phyloP scores from a whole-genome alignment of 2,113 vertebrate genomes.

The Forbesichthys agassizii region DNA sequence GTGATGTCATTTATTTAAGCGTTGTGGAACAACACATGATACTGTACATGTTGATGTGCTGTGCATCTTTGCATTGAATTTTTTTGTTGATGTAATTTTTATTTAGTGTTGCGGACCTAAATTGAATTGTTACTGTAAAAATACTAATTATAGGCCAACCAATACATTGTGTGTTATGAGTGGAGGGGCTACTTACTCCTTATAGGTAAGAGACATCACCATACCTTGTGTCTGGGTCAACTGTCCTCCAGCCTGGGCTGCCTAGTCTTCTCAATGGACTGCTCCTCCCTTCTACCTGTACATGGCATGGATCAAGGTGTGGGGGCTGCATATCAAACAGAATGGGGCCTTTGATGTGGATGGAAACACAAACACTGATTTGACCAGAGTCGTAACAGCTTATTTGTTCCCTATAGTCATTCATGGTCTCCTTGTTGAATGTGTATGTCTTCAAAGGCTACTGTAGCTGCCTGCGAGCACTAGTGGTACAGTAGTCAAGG shows the following conservation, averaged over 20 bases:
- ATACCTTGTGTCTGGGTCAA: constrained; percentile 72
- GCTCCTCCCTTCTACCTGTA: constrained; percentile 80
- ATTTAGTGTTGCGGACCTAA: no score
- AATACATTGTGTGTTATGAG: constrained; percentile 57
- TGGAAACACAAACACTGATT: constrained; percentile 81
- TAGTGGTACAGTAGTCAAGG: constrained; percentile 74
- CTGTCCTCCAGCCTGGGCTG: constrained; percentile 70
- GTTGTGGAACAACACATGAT: no score
- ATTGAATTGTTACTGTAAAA: not conserved
- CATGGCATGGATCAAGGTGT: constrained; percentile 73
- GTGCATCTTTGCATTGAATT: no score
- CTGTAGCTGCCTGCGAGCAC: constrained; percentile 43
- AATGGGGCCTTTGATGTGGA: constrained; percentile 77
- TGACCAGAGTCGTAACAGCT: constrained; percentile 79
- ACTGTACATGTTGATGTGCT: no score
- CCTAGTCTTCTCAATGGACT: constrained; percentile 65
- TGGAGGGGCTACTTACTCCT: constrained; percentile 56
- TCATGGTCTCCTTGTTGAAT: constrained; percentile 78
- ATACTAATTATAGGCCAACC: constrained; percentile 47
- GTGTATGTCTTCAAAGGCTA: constrained; percentile 79
- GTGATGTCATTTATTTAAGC: no score
- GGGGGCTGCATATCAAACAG: constrained; percentile 82
- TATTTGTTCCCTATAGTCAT: constrained; percentile 86
- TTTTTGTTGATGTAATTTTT: no score
- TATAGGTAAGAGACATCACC: constrained; percentile 66